A percentile compares a stretch with the other conserved stretches of the same genome.
Conservation (phyloP, 1,140 invertebrate species). For the Drosophila chauvacae region DNA sequence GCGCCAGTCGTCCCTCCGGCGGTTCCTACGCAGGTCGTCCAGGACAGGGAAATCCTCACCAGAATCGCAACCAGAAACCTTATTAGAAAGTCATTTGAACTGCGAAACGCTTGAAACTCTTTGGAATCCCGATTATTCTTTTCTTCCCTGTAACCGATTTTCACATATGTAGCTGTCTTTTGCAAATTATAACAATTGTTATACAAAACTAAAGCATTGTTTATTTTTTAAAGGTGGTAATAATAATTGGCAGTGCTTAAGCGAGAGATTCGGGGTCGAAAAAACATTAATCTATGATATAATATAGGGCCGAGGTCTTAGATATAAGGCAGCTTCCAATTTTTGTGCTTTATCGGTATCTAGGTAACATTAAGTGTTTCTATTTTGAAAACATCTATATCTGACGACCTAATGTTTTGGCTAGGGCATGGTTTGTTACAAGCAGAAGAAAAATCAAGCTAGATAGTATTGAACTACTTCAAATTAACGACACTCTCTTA, state of each 20-base stretch:
- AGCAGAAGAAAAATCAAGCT: too few species aligned
- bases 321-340: too few species aligned
- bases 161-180: not conserved
- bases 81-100: constrained; percentile 1
- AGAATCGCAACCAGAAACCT: constrained; percentile 15
- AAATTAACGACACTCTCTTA: too few species aligned
- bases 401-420: too few species aligned
- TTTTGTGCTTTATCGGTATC: not conserved
- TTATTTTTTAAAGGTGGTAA: not conserved
- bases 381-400: too few species aligned
- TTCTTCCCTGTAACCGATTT: not conserved
- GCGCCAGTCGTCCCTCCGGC: constrained; percentile 3
- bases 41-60: constrained; percentile 11
- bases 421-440: too few species aligned
- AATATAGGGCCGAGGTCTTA: too few species aligned
- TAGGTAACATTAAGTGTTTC: not conserved
- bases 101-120: not conserved
- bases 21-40: constrained; percentile 12
- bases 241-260: not conserved
- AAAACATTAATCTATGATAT: too few species aligned
- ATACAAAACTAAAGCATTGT: constrained; percentile 9
- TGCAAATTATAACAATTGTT: constrained; percentile 35
- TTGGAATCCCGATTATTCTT: not conserved
- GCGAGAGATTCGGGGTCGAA: too few species aligned
- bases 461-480: too few species aligned